Conservation (phyloP, 2,113 vertebrate genomes). For the Thunnus thynnus region DNA sequence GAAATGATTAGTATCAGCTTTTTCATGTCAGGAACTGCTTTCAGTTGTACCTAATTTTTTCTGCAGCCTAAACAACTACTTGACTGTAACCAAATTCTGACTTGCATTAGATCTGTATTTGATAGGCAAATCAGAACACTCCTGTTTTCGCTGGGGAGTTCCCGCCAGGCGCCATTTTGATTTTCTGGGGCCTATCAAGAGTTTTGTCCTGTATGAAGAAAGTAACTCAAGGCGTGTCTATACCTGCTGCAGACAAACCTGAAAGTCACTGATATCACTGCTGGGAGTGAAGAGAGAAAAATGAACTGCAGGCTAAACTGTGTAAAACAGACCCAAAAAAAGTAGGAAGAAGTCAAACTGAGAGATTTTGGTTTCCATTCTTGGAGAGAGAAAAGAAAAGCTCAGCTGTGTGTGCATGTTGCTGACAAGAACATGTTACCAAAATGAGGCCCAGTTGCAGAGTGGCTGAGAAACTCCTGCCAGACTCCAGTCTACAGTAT, state of each 20-base stretch:
- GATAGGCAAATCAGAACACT: constrained; percentile 10
- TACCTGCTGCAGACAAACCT: constrained; percentile 42
- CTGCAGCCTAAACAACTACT: neutral
- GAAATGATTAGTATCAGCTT: neutral
- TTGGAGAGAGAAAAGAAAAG: neutral
- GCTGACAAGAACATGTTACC: neutral
- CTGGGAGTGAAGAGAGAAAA: neutral
- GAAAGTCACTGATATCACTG: neutral
- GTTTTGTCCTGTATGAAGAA: constrained; percentile 14
- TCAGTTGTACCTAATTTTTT: neutral
- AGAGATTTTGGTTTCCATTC: neutral
- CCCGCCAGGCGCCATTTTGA: constrained; percentile 33
- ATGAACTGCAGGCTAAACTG: neutral
- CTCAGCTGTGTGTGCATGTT: neutral
- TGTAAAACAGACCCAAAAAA: neutral
- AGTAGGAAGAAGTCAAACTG: neutral
- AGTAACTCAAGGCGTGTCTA: constrained; percentile 39
- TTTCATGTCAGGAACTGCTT: neutral
- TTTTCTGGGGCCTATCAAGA: constrained; percentile 11
- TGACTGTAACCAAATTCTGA: neutral
- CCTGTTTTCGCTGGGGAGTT: neutral
- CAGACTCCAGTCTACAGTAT: neutral
- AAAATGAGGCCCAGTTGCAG: neutral
- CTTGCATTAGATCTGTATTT: neutral
- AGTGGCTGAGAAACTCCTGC: neutral